Percentiles rank a stretch among this genome's conserved stretches.
Evolutionary conservation across 2,113 vertebrate species (phyloP).

Genomic region (Plecotus auritus): DNA sequence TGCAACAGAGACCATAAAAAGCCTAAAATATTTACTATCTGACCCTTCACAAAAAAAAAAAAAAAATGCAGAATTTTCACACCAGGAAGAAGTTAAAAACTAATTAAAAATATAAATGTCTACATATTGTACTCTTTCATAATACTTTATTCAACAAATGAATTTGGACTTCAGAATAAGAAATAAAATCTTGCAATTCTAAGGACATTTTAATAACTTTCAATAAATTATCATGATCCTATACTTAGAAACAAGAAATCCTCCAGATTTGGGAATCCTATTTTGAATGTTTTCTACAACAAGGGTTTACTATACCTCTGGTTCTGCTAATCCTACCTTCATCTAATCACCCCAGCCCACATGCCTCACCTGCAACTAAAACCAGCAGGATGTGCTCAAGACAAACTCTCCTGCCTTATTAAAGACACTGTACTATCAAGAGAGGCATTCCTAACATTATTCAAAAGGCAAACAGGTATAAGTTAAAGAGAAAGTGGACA

Average conservation of each 20-base stretch:
- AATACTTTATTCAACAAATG: background rate
- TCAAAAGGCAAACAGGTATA: background rate
- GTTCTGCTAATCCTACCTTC: background rate
- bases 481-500: background rate
- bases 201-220: background rate
- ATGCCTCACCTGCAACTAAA: rapidly evolving
- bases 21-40: background rate
- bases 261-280: background rate
- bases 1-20: background rate
- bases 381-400: background rate
- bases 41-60: background rate
- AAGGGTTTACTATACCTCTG: background rate
- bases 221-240: background rate
- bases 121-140: background rate
- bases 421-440: background rate
- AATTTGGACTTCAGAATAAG: background rate
- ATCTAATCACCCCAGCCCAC: background rate
- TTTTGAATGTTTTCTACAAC: background rate
- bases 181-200: constrained; percentile 32
- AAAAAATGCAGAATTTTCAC: background rate
- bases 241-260: background rate
- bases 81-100: background rate
- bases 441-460: background rate
- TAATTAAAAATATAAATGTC: background rate
- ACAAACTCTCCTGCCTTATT: background rate